Evolutionary conservation across 2,888 invertebrate species (phyloP).

Genomic region (Tortrix viridana): DNA sequence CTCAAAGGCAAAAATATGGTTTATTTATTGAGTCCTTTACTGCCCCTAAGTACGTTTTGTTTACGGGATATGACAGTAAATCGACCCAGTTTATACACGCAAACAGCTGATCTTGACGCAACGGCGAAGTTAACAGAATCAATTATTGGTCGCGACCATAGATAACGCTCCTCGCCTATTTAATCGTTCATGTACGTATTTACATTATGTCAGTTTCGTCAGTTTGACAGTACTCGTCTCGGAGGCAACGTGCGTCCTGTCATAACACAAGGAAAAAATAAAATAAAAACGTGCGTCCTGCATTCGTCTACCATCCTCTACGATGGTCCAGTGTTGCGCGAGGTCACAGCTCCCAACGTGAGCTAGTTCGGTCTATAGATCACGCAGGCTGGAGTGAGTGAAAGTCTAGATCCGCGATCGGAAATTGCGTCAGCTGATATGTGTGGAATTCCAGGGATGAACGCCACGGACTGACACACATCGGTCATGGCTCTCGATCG

Average conservation of each 20-base stretch:
- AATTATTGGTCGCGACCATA: slow-evolving; percentile 16
- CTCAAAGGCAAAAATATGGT: too few species aligned
- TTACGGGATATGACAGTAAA: too few species aligned
- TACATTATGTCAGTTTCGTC: slow-evolving; percentile 13
- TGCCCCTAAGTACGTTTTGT: too few species aligned
- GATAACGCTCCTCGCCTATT: slow-evolving; percentile 7
- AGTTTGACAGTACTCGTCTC: slow-evolving; percentile 22
- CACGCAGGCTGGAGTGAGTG: slow-evolving; percentile 43
- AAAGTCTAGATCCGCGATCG: slow-evolving; percentile 44
- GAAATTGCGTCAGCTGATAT: slow-evolving; percentile 44
- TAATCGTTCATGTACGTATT: neutral
- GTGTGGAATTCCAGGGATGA: slow-evolving; percentile 40
- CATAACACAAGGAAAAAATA: too few species aligned
- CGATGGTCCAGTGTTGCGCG: slow-evolving; percentile 7
- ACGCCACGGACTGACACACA: slow-evolving; percentile 44
- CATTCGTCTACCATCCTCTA: neutral
- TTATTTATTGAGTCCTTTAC: too few species aligned
- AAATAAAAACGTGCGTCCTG: neutral
- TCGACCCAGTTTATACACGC: slow-evolving; percentile 5
- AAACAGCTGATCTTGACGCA: slow-evolving; percentile 12
- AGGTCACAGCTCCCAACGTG: neutral
- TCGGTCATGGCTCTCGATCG: slow-evolving; percentile 49
- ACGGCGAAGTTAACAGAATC: neutral
- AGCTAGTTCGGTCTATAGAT: slow-evolving; percentile 6
- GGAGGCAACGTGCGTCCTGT: neutral